Percentiles rank a stretch among this genome's conserved stretches.
phyloP scores from a whole-genome alignment of 1,140 invertebrate genomes.

The Drosophila orena region DNA sequence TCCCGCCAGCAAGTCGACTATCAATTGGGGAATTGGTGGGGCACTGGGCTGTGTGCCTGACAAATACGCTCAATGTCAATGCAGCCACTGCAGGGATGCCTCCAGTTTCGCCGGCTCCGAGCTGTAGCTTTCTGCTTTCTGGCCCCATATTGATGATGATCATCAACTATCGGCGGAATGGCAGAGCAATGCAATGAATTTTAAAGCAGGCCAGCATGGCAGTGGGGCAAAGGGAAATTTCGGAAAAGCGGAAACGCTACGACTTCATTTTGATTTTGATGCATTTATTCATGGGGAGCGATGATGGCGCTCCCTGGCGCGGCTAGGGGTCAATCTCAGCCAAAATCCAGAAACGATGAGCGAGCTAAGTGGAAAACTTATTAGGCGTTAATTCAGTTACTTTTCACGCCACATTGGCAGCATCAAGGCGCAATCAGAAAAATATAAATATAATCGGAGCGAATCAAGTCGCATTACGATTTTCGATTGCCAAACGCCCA shows the following conservation, averaged over 20 bases:
- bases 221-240: conserved; percentile 27
- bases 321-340: neutral
- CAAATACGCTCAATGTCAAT: conserved; percentile 66
- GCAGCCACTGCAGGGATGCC: conserved; percentile 36
- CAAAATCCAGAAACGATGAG: conserved; percentile 15
- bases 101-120: conserved; percentile 14
- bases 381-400: conserved; percentile 55
- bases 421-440: conserved; percentile 47
- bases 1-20: conserved; percentile 38
- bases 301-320: too few species aligned
- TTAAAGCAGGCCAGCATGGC: conserved; percentile 40
- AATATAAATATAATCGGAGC: conserved; percentile 64
- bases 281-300: conserved; percentile 43
- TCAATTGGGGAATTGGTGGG: conserved; percentile 66
- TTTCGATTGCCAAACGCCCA: conserved; percentile 26
- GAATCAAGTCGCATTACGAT: conserved; percentile 48
- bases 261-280: conserved; percentile 61
- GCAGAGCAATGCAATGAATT: conserved; percentile 67
- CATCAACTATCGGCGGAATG: conserved; percentile 65
- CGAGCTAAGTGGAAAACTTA: conserved; percentile 24
- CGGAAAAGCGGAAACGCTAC: conserved; percentile 19
- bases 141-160: conserved; percentile 65
- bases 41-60: conserved; percentile 42
- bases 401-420: conserved; percentile 53
- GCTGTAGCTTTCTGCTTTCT: conserved; percentile 33